These are phyloP conservation scores for Drosophila helvetica DNA, from an alignment of 2,888 invertebrate species.

Conservation along the genomic window DNA sequence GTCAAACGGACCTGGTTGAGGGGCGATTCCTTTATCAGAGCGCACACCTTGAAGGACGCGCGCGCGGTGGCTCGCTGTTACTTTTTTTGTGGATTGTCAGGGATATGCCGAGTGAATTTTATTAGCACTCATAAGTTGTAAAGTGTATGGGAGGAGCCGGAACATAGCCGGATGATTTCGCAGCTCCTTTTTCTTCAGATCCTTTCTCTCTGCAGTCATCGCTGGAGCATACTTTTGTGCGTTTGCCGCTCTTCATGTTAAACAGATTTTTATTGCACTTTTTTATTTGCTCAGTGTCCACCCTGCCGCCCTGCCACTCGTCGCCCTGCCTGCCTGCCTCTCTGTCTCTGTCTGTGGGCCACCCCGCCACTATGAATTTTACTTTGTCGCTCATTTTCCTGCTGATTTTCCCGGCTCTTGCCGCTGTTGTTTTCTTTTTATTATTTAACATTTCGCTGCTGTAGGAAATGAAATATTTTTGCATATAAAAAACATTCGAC, in stretches of 20 bases:
- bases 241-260: constrained; percentile 66
- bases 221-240: constrained; percentile 53
- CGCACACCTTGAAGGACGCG: constrained; percentile 64
- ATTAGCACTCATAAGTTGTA: constrained; percentile 77
- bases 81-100: constrained; percentile 51
- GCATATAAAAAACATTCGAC: constrained; percentile 78
- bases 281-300: constrained; percentile 37
- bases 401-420: constrained; percentile 22
- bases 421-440: constrained; percentile 50
- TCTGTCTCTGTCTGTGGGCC: background rate
- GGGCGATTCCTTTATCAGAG: constrained; percentile 52
- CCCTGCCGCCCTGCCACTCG: background rate
- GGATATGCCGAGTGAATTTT: constrained; percentile 72
- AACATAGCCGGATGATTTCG: constrained; percentile 33
- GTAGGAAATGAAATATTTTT: constrained; percentile 80
- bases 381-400: constrained; percentile 61
- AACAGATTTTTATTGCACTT: constrained; percentile 80
- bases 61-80: constrained; percentile 11
- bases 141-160: constrained; percentile 60
- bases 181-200: constrained; percentile 16
- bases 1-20: constrained; percentile 8
- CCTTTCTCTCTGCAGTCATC: constrained; percentile 38
- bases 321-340: background rate
- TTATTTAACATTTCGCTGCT: constrained; percentile 72
- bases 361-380: constrained; percentile 46